Conservation (phyloP, 2,797 vertebrate species). For the Synanceia verrucosa region DNA sequence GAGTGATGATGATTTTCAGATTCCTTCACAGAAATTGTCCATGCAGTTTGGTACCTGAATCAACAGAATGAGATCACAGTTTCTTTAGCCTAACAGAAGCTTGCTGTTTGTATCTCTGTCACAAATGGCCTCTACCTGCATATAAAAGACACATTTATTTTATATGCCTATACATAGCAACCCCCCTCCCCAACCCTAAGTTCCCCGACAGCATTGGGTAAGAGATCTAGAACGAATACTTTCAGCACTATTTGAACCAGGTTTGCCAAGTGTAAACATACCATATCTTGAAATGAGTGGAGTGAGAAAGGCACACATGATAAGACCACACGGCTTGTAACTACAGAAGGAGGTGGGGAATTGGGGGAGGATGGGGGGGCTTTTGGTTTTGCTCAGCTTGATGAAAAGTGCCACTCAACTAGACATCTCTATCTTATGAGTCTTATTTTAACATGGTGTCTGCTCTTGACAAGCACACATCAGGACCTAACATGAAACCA, state of each 20-base stretch:
- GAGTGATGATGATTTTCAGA: slow-evolving; percentile 54
- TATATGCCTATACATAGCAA: slow-evolving; percentile 24
- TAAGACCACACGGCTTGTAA: slow-evolving; percentile 81
- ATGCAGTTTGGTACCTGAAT: slow-evolving; percentile 83
- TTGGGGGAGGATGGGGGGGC: slow-evolving; percentile 3
- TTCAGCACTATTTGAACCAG: slow-evolving; percentile 70
- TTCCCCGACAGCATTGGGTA: background rate
- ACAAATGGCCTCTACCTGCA: slow-evolving; percentile 51
- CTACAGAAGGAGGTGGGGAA: slow-evolving; percentile 34
- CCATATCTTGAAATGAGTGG: slow-evolving; percentile 77
- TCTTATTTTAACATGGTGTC: slow-evolving; percentile 3
- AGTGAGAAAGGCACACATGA: slow-evolving; percentile 87
- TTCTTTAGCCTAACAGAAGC: slow-evolving; percentile 66
- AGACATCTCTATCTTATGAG: slow-evolving; percentile 14
- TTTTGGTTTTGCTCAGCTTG: slow-evolving; percentile 84
- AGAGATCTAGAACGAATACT: slow-evolving; percentile 46
- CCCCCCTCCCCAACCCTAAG: slow-evolving; percentile 7
- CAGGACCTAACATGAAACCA: background rate
- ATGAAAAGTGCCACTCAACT: slow-evolving; percentile 72
- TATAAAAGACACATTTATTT: slow-evolving; percentile 54
- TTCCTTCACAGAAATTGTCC: slow-evolving; percentile 75
- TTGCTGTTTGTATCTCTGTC: slow-evolving; percentile 54
- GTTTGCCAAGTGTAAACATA: slow-evolving; percentile 79
- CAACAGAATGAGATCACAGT: slow-evolving; percentile 80
- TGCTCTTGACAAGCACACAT: background rate